Conservation (phyloP, 2,888 invertebrate genomes). For the Dermolepida albohirtum region DNA sequence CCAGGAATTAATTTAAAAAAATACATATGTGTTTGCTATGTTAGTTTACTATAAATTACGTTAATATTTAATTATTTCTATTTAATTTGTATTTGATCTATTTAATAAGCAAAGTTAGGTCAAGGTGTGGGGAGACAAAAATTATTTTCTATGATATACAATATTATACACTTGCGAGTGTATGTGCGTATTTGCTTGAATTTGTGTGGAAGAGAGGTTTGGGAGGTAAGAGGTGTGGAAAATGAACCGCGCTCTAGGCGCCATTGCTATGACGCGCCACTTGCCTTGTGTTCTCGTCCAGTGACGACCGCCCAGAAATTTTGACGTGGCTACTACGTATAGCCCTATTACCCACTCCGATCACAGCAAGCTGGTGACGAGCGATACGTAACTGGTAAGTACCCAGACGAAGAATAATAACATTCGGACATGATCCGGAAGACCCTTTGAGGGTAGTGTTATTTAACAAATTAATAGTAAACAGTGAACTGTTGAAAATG, state of each 20-base stretch:
- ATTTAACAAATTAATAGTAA: constrained; percentile 47
- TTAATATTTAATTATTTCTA: too few species aligned
- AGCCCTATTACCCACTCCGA: constrained; percentile 92
- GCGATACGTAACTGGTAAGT: constrained; percentile 95
- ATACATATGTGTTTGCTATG: too few species aligned
- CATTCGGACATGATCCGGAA: constrained; percentile 69
- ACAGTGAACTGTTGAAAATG: constrained; percentile 65
- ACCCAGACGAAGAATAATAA: constrained; percentile 76
- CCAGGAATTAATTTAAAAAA: too few species aligned
- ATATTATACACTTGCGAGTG: too few species aligned
- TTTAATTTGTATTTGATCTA: too few species aligned
- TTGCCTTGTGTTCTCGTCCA: constrained; percentile 80
- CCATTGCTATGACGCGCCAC: constrained; percentile 83
- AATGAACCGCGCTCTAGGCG: constrained; percentile 52
- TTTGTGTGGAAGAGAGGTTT: not conserved
- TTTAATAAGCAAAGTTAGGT: too few species aligned
- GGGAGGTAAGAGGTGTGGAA: constrained; percentile 21
- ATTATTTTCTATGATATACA: too few species aligned
- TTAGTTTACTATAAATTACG: too few species aligned
- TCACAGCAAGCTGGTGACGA: constrained; percentile 94
- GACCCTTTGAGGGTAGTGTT: constrained; percentile 56
- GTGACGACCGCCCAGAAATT: constrained; percentile 88
- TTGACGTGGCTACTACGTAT: constrained; percentile 95
- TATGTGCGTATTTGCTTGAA: too few species aligned
- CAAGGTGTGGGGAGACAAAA: too few species aligned